A percentile compares a stretch with the other conserved stretches of the same genome.
Evolutionary conservation across 2,888 invertebrate genomes (phyloP).

Genomic region (Lysandra bellargus): DNA sequence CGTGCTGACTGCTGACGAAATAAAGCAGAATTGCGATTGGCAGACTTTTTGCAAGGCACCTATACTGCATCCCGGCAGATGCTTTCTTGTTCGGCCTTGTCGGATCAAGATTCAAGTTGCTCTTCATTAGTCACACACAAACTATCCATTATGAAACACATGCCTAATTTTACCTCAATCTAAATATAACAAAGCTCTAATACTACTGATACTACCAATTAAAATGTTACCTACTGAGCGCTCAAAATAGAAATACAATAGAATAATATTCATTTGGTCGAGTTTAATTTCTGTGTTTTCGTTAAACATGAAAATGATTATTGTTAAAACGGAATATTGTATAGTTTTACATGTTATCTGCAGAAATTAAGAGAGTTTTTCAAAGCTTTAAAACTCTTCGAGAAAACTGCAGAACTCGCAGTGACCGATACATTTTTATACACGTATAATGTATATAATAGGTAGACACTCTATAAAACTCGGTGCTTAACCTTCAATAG

Average conservation of each 20-base stretch:
- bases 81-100: background rate
- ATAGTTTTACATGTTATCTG: no score
- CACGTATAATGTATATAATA: background rate
- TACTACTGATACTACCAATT: no score
- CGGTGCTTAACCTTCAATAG: background rate
- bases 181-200: no score
- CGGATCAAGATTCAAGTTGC: background rate
- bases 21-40: background rate
- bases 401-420: background rate
- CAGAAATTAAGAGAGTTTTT: background rate
- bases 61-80: background rate
- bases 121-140: background rate
- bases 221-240: no score
- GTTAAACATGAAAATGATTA: no score
- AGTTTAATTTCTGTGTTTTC: no score
- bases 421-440: background rate
- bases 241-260: no score
- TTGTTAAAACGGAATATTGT: no score
- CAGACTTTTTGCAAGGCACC: background rate
- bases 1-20: background rate
- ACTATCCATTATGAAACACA: background rate
- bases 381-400: background rate
- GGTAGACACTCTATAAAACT: background rate
- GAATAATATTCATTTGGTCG: no score
- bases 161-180: no score